These are phyloP conservation scores for Sebastes miniatus DNA, from an alignment of 2,797 vertebrate species.

Conservation along the genomic window DNA sequence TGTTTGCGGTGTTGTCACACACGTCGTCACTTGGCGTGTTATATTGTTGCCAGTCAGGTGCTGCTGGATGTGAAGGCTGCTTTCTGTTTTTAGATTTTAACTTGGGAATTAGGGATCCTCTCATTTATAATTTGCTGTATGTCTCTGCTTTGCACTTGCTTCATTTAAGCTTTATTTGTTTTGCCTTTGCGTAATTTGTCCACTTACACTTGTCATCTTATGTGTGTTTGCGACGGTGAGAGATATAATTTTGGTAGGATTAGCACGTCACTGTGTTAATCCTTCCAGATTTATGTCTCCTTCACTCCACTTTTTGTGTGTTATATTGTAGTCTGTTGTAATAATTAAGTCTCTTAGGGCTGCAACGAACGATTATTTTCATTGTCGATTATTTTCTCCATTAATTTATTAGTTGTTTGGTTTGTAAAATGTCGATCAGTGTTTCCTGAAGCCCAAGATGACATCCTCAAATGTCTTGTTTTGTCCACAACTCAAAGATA, in stretches of 20 bases:
- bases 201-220: not conserved
- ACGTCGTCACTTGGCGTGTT: constrained; percentile 21
- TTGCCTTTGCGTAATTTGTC: constrained; percentile 9
- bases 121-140: not conserved
- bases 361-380: too few relatives aligned
- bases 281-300: constrained; percentile 22
- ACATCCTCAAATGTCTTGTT: too few relatives aligned
- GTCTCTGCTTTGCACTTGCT: not conserved
- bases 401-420: too few relatives aligned
- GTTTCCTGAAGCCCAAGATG: too few relatives aligned
- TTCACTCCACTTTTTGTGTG: constrained; percentile 14
- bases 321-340: not conserved
- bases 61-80: not conserved
- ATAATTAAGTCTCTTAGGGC: not conserved
- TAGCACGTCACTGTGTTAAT: constrained; percentile 14
- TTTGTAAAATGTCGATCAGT: too few relatives aligned
- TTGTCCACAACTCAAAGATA: too few relatives aligned
- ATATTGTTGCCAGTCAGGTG: constrained; percentile 11
- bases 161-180: constrained; percentile 2
- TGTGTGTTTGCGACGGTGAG: not conserved
- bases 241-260: constrained; percentile 20
- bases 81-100: constrained; percentile 30
- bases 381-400: too few relatives aligned
- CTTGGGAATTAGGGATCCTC: not conserved
- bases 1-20: constrained; percentile 4